These are phyloP conservation scores for Clarias gariepinus DNA, from an alignment of 2,113 vertebrate genomes.

Conservation along the genomic window DNA sequence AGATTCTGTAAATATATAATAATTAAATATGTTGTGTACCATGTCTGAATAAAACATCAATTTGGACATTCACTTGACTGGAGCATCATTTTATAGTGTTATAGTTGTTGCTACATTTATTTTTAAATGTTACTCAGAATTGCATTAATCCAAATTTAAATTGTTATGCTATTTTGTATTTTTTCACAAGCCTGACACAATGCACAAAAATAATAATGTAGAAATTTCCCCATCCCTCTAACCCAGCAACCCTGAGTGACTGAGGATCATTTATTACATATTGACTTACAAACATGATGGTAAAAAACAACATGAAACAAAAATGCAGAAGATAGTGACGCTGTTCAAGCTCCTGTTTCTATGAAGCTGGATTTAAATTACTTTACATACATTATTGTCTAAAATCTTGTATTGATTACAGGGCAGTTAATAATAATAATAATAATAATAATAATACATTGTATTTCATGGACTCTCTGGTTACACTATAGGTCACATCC, in stretches of 20 bases:
- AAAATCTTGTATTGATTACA: too few species aligned
- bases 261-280: neutral
- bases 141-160: neutral
- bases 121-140: neutral
- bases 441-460: too few species aligned
- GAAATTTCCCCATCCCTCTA: neutral
- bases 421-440: too few species aligned
- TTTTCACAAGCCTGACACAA: neutral
- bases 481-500: too few species aligned
- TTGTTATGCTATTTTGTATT: neutral
- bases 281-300: neutral
- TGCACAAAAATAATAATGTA: neutral
- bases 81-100: neutral
- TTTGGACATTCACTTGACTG: neutral
- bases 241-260: neutral
- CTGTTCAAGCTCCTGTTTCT: neutral
- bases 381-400: too few species aligned
- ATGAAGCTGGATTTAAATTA: neutral
- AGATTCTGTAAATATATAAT: too few species aligned
- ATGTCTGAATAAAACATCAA: neutral
- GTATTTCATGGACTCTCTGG: too few species aligned
- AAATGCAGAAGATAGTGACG: neutral
- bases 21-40: neutral
- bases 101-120: neutral
- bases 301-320: neutral